Conservation (phyloP, 2,797 vertebrate species). For the Pachyuromys duprasi region DNA sequence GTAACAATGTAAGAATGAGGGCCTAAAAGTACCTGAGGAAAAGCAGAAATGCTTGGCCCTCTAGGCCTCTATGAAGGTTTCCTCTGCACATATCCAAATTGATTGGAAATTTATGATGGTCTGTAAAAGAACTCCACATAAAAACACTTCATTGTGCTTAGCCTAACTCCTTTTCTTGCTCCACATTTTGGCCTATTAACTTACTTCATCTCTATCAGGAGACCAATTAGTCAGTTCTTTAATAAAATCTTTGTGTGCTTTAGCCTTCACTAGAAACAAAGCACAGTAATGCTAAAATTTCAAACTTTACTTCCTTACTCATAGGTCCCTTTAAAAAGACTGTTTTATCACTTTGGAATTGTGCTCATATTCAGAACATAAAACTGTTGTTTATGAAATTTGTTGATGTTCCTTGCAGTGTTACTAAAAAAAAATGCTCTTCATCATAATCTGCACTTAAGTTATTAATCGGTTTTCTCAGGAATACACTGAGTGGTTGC, state of each 20-base stretch:
- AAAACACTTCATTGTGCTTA: conserved; percentile 26
- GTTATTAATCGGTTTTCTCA: conserved; percentile 14
- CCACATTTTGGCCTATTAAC: conserved; percentile 1
- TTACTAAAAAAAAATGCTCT: neutral
- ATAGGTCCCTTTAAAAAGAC: neutral
- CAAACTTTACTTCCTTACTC: neutral
- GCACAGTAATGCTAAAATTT: neutral
- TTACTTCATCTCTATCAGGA: neutral
- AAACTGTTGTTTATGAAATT: neutral
- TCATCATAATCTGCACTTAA: neutral
- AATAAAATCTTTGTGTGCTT: neutral
- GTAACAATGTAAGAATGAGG: neutral
- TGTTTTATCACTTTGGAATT: neutral
- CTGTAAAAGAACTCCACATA: neutral
- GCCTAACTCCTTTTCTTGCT: neutral
- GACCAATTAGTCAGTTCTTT: neutral
- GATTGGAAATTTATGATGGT: neutral
- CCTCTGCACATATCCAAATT: neutral
- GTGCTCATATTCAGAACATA: neutral
- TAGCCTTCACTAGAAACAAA: neutral
- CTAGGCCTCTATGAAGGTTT: neutral
- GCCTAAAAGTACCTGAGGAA: neutral
- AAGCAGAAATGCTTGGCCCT: neutral
- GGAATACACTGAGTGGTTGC: neutral
- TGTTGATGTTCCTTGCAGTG: neutral